These are phyloP conservation scores for Cottus gobio DNA, from an alignment of 2,113 vertebrate species.

Conservation along the genomic window DNA sequence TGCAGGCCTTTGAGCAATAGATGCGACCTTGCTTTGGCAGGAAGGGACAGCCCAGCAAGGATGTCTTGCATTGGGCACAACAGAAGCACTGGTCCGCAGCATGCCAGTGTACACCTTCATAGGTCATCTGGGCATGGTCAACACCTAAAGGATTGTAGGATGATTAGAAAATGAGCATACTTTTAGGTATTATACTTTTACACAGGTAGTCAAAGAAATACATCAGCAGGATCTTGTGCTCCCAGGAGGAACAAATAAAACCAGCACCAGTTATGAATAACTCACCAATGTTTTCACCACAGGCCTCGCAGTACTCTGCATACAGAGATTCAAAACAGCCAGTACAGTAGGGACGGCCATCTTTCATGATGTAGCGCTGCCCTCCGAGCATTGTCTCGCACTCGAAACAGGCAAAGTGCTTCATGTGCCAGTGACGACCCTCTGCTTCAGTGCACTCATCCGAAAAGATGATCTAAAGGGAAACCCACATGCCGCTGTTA, in stretches of 20 bases:
- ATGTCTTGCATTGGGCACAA: constrained; percentile 93
- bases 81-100: constrained; percentile 95
- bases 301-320: constrained; percentile 95
- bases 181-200: background rate
- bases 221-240: background rate
- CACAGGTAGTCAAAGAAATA: background rate
- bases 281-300: constrained; percentile 94
- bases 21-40: constrained; percentile 94
- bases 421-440: constrained; percentile 97
- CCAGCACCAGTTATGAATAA: background rate
- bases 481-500: constrained; percentile 16
- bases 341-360: constrained; percentile 93
- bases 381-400: constrained; percentile 92
- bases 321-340: constrained; percentile 95
- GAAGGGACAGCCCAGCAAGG: constrained; percentile 94
- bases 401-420: constrained; percentile 95
- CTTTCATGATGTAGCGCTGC: constrained; percentile 98
- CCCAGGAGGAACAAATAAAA: background rate
- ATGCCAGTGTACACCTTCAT: constrained; percentile 96
- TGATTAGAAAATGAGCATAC: background rate
- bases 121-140: constrained; percentile 98
- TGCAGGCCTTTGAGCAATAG: constrained; percentile 96
- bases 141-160: constrained; percentile 83
- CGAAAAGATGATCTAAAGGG: constrained; percentile 94
- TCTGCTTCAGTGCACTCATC: constrained; percentile 98